Percentiles rank a stretch among this genome's conserved stretches.
Conservation (phyloP, 2,113 vertebrate species). For the Larimichthys crocea region DNA sequence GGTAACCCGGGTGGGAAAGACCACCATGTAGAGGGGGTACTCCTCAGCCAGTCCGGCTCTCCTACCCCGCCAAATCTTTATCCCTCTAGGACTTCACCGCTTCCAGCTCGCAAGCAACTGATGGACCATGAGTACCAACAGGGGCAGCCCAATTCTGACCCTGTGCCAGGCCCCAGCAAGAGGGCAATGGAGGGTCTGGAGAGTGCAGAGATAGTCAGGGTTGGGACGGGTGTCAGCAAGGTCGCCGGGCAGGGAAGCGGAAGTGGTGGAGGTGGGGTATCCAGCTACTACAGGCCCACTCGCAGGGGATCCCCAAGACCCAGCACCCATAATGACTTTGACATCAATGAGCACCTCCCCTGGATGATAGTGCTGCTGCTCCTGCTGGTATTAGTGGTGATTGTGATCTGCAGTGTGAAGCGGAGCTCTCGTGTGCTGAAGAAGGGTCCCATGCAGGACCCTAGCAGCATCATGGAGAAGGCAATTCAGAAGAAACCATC, state of each 20-base stretch:
- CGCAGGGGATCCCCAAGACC: slow-evolving; percentile 88
- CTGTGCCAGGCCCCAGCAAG: slow-evolving; percentile 74
- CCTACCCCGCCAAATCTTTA: slow-evolving; percentile 49
- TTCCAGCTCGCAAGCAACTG: slow-evolving; percentile 27
- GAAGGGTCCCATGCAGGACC: slow-evolving; percentile 96
- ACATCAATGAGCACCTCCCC: slow-evolving; percentile 97
- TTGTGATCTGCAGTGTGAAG: slow-evolving; percentile 94
- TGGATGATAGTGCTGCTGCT: slow-evolving; percentile 99
- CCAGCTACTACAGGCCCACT: slow-evolving; percentile 82
- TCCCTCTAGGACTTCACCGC: slow-evolving; percentile 51
- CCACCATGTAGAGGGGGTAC: slow-evolving; percentile 49
- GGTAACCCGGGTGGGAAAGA: slow-evolving; percentile 62
- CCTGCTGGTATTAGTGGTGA: slow-evolving; percentile 92
- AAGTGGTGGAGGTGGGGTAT: slow-evolving; percentile 59
- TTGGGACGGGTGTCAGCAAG: slow-evolving; percentile 41
- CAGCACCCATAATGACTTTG: slow-evolving; percentile 89
- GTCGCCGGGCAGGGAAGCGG: slow-evolving; percentile 49
- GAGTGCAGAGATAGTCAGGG: slow-evolving; percentile 65
- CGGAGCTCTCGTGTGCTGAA: slow-evolving; percentile 94
- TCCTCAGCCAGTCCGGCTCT: slow-evolving; percentile 23
- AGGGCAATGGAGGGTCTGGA: slow-evolving; percentile 76
- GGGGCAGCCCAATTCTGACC: slow-evolving; percentile 52
- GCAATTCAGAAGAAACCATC: slow-evolving; percentile 90
- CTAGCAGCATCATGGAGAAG: slow-evolving; percentile 94
- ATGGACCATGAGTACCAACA: slow-evolving; percentile 72